phyloP scores from a whole-genome alignment of 2,888 invertebrate species.

The Zygaena filipendulae region DNA sequence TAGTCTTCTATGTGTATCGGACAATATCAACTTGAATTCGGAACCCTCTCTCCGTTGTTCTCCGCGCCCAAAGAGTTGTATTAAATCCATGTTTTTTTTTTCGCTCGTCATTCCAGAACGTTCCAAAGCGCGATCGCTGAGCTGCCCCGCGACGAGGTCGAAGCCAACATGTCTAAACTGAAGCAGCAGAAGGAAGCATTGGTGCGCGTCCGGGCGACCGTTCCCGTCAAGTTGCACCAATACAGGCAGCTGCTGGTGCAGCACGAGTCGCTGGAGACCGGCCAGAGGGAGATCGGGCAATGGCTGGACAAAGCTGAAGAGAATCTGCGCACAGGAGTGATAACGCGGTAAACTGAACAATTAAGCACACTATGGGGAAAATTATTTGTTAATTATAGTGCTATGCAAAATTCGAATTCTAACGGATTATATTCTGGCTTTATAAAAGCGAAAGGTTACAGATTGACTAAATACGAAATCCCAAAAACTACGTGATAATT shows the following conservation, averaged over 20 bases:
- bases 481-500: too few relatives aligned
- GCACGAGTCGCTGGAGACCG: slow-evolving; percentile 89
- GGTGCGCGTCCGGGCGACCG: slow-evolving; percentile 83
- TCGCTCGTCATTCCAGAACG: slow-evolving; percentile 61
- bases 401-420: too few relatives aligned
- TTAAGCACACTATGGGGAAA: too few relatives aligned
- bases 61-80: too few relatives aligned
- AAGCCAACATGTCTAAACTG: slow-evolving; percentile 87
- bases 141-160: slow-evolving; percentile 89
- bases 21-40: too few relatives aligned
- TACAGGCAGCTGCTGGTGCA: slow-evolving; percentile 87
- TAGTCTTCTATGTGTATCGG: too few relatives aligned
- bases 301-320: slow-evolving; percentile 91
- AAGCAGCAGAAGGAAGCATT: slow-evolving; percentile 91
- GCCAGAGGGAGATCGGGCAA: slow-evolving; percentile 83
- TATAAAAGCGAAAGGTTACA: too few relatives aligned
- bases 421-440: too few relatives aligned
- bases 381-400: too few relatives aligned
- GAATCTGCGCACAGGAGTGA: slow-evolving; percentile 55
- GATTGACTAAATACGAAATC: too few relatives aligned
- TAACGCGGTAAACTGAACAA: background rate
- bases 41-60: too few relatives aligned
- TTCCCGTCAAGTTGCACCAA: slow-evolving; percentile 84
- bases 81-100: too few relatives aligned
- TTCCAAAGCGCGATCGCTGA: slow-evolving; percentile 93